Evolutionary conservation across 1,140 invertebrate species (phyloP).

Genomic region (Drosophila bocki): DNA sequence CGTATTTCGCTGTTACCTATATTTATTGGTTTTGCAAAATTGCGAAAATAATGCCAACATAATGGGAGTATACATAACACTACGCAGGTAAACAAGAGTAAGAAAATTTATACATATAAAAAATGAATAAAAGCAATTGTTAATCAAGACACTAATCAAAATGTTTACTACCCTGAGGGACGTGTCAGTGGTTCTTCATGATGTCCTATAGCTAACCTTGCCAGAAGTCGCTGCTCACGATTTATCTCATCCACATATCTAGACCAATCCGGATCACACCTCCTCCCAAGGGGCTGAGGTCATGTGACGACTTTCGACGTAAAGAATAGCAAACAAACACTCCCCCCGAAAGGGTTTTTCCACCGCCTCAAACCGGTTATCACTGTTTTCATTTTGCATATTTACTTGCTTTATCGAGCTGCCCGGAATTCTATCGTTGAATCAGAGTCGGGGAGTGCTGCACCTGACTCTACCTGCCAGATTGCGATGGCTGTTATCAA

Average conservation of each 20-base stretch:
- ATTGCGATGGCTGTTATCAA: conserved; percentile 51
- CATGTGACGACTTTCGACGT: conserved; percentile 34
- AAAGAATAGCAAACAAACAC: conserved; percentile 3
- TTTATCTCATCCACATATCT: conserved; percentile 3
- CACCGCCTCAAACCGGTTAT: conserved; percentile 45
- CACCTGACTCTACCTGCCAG: conserved; percentile 31
- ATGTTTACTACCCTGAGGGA: conserved; percentile 10
- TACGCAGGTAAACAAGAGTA: conserved; percentile 37
- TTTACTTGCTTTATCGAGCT: conserved; percentile 30
- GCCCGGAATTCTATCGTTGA: conserved; percentile 27
- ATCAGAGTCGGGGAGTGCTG: conserved; percentile 36
- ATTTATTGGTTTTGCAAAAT: conserved; percentile 27
- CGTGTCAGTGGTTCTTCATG: conserved; percentile 2
- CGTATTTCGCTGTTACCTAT: conserved; percentile 19
- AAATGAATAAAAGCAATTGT: conserved; percentile 67
- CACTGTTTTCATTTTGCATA: conserved; percentile 40
- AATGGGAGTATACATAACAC: conserved; percentile 35
- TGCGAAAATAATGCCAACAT: conserved; percentile 27
- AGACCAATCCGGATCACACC: conserved; percentile 8
- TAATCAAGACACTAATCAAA: conserved; percentile 63
- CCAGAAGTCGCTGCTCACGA: background rate
- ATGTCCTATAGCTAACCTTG: conserved; percentile 14
- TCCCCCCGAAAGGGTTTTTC: conserved; percentile 32
- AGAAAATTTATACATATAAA: conserved; percentile 47
- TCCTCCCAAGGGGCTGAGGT: background rate